Conservation (phyloP, 92 coral and sea anemone species). For the Palythoa grandis region DNA sequence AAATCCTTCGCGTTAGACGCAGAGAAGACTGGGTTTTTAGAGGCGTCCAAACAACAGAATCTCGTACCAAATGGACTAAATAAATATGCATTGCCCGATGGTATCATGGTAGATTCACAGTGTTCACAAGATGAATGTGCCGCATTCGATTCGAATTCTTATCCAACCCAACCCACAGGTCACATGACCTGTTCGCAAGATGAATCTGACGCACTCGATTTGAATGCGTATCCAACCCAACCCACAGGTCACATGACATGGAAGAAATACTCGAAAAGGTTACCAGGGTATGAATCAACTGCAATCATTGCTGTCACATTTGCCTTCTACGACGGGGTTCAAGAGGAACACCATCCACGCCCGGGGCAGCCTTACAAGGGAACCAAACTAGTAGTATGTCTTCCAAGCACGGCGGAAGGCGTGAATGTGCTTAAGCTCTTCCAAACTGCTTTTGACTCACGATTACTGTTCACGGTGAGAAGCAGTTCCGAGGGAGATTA, state of each 20-base stretch:
- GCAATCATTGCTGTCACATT: conserved; percentile 21
- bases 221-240: conserved; percentile 1
- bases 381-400: conserved; percentile 32
- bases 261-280: conserved; percentile 7
- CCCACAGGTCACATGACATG: conserved; percentile 41
- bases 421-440: conserved; percentile 40
- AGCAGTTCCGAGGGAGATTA: conserved; percentile 9
- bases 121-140: not conserved
- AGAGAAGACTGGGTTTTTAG: not conserved
- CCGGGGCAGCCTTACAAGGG: conserved; percentile 51
- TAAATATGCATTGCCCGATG: not conserved
- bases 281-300: conserved; percentile 36
- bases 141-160: not conserved
- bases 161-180: conserved; percentile 31
- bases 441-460: conserved; percentile 50
- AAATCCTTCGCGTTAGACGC: not conserved
- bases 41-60: not conserved
- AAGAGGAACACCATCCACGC: conserved; percentile 47
- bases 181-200: conserved; percentile 16
- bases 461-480: conserved; percentile 51
- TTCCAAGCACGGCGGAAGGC: conserved; percentile 54
- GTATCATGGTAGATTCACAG: not conserved
- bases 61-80: not conserved
- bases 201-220: not conserved
- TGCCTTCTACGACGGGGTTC: conserved; percentile 44